A percentile compares a stretch with the other conserved stretches of the same genome.
Evolutionary conservation across 1,140 invertebrate genomes (phyloP).

Genomic region (Tribolium madens): DNA sequence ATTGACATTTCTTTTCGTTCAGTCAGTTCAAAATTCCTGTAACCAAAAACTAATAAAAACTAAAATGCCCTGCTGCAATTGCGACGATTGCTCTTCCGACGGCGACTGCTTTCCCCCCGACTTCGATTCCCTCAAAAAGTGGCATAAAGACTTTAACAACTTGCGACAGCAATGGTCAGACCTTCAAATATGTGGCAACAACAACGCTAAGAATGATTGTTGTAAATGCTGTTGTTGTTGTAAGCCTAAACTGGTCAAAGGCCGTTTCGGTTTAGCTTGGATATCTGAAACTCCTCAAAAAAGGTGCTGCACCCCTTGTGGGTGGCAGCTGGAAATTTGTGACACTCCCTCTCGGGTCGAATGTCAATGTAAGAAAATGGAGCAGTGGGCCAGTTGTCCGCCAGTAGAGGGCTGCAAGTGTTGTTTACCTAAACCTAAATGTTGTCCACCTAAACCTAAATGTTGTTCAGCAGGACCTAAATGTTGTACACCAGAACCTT

Average conservation of each 20-base stretch:
- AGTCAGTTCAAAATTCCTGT: constrained; percentile 37
- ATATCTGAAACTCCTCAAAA: constrained; percentile 51
- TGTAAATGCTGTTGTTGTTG: constrained; percentile 15
- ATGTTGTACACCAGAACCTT: not conserved
- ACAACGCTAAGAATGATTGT: not conserved
- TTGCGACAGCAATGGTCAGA: constrained; percentile 44
- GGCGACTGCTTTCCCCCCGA: constrained; percentile 10
- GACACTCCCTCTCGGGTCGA: constrained; percentile 56
- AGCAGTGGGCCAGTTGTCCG: constrained; percentile 48
- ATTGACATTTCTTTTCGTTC: not conserved
- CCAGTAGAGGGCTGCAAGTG: not conserved
- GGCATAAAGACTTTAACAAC: constrained; percentile 42
- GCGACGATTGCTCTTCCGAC: not conserved
- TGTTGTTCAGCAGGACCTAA: not conserved
- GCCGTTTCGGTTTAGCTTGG: constrained; percentile 57
- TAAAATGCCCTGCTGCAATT: constrained; percentile 8
- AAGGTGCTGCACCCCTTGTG: constrained; percentile 46
- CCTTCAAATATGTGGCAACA: not conserved
- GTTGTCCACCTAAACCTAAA: not conserved
- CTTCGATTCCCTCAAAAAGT: constrained; percentile 23
- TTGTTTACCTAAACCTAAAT: not conserved
- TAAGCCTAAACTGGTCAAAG: constrained; percentile 41
- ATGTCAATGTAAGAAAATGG: constrained; percentile 53
- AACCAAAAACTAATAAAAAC: not conserved
- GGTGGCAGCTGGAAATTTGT: constrained; percentile 57